Evolutionary conservation across 2,797 vertebrate genomes (phyloP), one percentile per base, ranked within the genome.

Genomic region (Acipenser oxyrinchus): DNA sequence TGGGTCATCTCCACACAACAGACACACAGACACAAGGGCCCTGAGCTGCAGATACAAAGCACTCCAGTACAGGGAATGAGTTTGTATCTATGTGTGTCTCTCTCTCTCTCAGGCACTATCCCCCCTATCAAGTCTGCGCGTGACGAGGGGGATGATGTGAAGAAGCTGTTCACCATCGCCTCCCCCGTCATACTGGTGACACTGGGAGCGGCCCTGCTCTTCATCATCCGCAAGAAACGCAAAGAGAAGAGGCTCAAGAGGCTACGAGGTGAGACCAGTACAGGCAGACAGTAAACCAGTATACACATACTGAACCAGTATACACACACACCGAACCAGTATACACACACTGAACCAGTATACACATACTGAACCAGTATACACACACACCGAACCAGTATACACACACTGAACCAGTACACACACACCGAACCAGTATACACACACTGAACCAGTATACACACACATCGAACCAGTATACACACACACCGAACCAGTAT

Each of bases 81-180:
- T 48, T 6, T 4, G 18, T 60, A 13, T 51, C 0, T 8, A 18
- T 64, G 68, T 2, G 0, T 6, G 37, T n/a, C 10, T 23, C 37
- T 4, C 10, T 11, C 12, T 18, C 10, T 18, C 58, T 10, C 78
- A 98, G 97, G 95, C 79, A 99, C 97, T 63, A 98, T 98, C 68
- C 95, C 97, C 0, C 97, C 97, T 0, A 97, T 98, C 78, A 99
- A 98, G 75, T 99, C 96, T 0, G 93, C 95, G 0, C 91, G 95
- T 74, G 95, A 94, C 7, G 96, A 96, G 71, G 93, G 96, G 0
- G 96, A 98, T 0, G 96, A 99, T 0, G 96, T 99, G 69, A 98
- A 98, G 88, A 98, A 97, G 79, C 88, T 99, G 55, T 98, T 99
- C 80, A 95, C 94, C 69, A 99, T 99, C 0, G 95, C 93, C 75